These are phyloP conservation scores for Apamea crenata DNA, from an alignment of 2,888 invertebrate species.

Conservation along the genomic window DNA sequence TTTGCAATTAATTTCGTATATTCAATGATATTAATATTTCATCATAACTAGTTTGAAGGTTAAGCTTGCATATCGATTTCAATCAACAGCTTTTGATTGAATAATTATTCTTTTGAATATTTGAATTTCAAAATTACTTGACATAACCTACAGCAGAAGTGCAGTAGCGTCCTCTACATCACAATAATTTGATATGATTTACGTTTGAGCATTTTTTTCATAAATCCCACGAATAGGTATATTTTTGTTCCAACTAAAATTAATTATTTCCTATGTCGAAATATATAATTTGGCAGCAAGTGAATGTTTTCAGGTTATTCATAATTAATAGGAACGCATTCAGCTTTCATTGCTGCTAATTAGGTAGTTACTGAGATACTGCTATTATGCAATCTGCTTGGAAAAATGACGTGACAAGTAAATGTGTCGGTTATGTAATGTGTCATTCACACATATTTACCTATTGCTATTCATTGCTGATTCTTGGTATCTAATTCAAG, in stretches of 20 bases:
- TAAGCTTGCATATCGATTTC: background rate
- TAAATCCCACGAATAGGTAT: slow-evolving; percentile 12
- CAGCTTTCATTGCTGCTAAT: slow-evolving; percentile 63
- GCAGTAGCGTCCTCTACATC: background rate
- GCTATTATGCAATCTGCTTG: slow-evolving; percentile 54
- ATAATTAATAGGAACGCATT: slow-evolving; percentile 61
- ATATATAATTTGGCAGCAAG: slow-evolving; percentile 53
- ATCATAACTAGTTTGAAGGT: background rate
- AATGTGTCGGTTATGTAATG: slow-evolving; percentile 46
- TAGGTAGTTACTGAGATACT: slow-evolving; percentile 33
- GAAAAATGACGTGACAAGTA: slow-evolving; percentile 51
- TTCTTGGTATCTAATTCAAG: background rate
- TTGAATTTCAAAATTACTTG: background rate
- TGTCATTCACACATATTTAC: slow-evolving; percentile 22
- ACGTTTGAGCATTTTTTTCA: slow-evolving; percentile 8
- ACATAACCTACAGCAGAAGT: too few species aligned
- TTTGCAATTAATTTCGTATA: too few species aligned
- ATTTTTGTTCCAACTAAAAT: slow-evolving; percentile 38
- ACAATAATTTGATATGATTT: background rate
- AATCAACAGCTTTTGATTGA: background rate
- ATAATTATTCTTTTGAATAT: background rate
- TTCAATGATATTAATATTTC: background rate
- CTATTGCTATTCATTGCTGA: slow-evolving; percentile 7
- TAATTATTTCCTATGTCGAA: slow-evolving; percentile 67
- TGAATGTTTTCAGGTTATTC: slow-evolving; percentile 62